Evolutionary conservation across 2,797 vertebrate genomes (phyloP).

Genomic region (Micromesistius poutassou): DNA sequence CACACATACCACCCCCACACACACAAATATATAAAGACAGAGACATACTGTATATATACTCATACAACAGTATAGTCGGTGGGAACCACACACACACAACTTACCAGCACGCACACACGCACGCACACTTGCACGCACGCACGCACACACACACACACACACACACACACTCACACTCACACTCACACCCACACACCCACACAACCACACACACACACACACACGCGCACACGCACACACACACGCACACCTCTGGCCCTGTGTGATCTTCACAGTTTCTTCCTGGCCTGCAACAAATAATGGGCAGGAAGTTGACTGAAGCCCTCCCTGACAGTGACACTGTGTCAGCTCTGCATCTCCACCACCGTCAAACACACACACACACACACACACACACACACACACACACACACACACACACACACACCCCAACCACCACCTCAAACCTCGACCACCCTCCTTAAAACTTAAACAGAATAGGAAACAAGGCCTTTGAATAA

Average conservation of each 20-base stretch:
- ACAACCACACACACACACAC: slow-evolving; percentile 19
- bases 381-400: slow-evolving; percentile 68
- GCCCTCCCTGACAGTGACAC: slow-evolving; percentile 68
- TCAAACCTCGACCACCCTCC: slow-evolving; percentile 46
- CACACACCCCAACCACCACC: slow-evolving; percentile 68
- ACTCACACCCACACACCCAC: slow-evolving; percentile 21
- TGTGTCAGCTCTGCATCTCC: slow-evolving; percentile 71
- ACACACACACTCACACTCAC: too few species aligned
- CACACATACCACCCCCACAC: slow-evolving; percentile 6
- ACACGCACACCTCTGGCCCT: slow-evolving; percentile 28
- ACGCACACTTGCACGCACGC: too few species aligned
- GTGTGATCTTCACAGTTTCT: slow-evolving; percentile 62
- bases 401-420: slow-evolving; percentile 39
- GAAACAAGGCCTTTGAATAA: slow-evolving; percentile 82
- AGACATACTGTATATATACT: too few species aligned
- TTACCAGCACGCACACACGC: slow-evolving; percentile 13
- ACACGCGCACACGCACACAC: slow-evolving; percentile 33
- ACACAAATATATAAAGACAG: slow-evolving; percentile 12
- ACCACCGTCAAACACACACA: slow-evolving; percentile 16
- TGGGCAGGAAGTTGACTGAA: slow-evolving; percentile 63
- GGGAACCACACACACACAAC: slow-evolving; percentile 12
- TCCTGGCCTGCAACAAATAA: slow-evolving; percentile 69
- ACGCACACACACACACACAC: slow-evolving; percentile 36
- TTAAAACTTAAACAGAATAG: slow-evolving; percentile 75
- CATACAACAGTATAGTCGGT: too few species aligned